Percentiles rank a stretch among this genome's conserved stretches.
Evolutionary conservation across 2,797 vertebrate species (phyloP).

Genomic region (Vespertilio murinus): DNA sequence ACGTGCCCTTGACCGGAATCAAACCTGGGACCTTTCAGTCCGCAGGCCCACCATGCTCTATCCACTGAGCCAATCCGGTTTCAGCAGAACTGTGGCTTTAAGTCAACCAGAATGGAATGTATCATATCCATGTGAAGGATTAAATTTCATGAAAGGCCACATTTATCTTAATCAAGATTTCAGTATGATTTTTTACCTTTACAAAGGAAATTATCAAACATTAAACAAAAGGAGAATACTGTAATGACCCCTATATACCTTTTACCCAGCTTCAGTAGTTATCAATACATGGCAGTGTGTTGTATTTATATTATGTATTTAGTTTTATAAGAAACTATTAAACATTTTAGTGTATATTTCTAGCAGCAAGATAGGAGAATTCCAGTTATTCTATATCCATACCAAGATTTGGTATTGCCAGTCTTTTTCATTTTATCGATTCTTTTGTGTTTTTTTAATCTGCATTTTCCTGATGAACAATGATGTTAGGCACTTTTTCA

Average conservation of each 20-base stretch:
- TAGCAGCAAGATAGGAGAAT: not conserved
- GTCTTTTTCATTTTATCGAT: conserved; percentile 13
- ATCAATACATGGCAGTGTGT: not conserved
- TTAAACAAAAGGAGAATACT: not conserved
- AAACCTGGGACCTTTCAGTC: no score
- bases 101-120: not conserved
- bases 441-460: conserved; percentile 21
- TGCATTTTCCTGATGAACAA: not conserved
- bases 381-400: not conserved
- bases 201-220: not conserved
- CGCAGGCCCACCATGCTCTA: no score
- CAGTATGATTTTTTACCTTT: not conserved
- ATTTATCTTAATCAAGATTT: not conserved
- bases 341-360: not conserved
- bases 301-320: not conserved
- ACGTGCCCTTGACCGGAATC: no score
- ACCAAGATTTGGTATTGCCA: not conserved
- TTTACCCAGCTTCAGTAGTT: not conserved
- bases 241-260: not conserved
- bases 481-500: not conserved
- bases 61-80: no score
- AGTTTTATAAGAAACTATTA: not conserved
- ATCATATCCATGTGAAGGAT: not conserved
- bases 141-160: not conserved
- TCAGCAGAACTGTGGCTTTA: not conserved